Evolutionary conservation across 2,797 vertebrate species (phyloP).

Genomic region (Falco berigora): DNA sequence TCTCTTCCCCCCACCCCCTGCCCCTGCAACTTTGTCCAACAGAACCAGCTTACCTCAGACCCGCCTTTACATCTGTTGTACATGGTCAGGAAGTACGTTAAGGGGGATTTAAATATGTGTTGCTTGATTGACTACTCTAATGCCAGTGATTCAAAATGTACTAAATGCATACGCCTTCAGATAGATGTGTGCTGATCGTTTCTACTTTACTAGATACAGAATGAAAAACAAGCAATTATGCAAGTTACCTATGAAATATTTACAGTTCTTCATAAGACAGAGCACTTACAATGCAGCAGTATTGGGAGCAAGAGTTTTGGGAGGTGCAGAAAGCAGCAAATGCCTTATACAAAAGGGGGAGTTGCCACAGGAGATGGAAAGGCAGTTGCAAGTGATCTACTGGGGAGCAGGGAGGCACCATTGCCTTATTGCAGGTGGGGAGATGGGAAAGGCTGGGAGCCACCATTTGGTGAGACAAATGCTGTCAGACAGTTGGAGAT

Average conservation of each 20-base stretch:
- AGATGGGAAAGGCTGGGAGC: neutral
- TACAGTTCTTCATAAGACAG: neutral
- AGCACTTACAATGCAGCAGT: neutral
- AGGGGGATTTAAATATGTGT: neutral
- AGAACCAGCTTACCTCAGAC: neutral
- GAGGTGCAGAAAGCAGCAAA: neutral
- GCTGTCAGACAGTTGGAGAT: neutral
- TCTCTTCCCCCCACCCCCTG: no score
- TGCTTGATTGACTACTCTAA: neutral
- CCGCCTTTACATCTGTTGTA: neutral
- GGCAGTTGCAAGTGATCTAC: fast-evolving
- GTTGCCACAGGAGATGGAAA: neutral
- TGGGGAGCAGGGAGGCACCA: neutral
- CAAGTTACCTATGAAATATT: neutral
- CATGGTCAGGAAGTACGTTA: neutral
- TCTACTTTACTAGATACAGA: neutral
- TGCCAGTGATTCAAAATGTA: neutral
- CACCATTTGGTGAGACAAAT: neutral
- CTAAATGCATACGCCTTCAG: neutral
- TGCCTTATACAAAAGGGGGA: neutral
- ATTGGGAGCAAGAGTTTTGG: fast-evolving
- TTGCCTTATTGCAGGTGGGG: neutral
- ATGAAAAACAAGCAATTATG: neutral
- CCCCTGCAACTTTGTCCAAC: neutral
- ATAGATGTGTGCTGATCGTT: neutral